A percentile compares a stretch with the other conserved stretches of the same genome.
These are phyloP conservation scores for Tetheella fluctuosa DNA, from an alignment of 2,888 invertebrate genomes.

Conservation along the genomic window DNA sequence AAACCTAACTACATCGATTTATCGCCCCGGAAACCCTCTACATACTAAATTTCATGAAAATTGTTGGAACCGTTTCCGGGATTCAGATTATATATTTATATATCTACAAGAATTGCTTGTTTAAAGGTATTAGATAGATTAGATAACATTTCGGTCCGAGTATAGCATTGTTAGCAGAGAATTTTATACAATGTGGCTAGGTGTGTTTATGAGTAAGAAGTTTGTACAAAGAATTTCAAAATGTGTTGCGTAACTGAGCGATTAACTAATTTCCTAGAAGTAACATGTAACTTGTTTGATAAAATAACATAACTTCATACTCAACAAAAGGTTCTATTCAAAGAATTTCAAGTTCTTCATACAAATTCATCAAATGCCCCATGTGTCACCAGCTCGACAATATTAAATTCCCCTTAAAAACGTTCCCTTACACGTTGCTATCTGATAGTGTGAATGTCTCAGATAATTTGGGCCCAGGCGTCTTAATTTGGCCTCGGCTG, in stretches of 20 bases:
- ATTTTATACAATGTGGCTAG: background rate
- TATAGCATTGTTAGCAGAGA: background rate
- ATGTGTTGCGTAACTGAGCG: too few species aligned
- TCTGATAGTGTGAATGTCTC: slow-evolving; percentile 23
- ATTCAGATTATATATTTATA: too few species aligned
- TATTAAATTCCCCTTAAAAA: slow-evolving; percentile 25
- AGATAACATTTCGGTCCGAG: too few species aligned
- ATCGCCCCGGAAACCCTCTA: too few species aligned
- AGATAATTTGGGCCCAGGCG: slow-evolving; percentile 30
- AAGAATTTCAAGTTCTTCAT: background rate
- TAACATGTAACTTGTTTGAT: background rate
- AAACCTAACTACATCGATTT: too few species aligned
- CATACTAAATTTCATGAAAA: too few species aligned
- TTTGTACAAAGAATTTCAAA: too few species aligned
- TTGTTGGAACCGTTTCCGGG: too few species aligned
- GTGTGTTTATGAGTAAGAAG: background rate
- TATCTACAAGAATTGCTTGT: too few species aligned
- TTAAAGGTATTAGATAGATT: too few species aligned
- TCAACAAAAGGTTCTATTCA: background rate
- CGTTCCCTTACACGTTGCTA: slow-evolving; percentile 17
- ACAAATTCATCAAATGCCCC: slow-evolving; percentile 23
- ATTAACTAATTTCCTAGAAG: background rate
- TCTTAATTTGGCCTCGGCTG: slow-evolving; percentile 44
- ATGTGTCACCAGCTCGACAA: slow-evolving; percentile 23
- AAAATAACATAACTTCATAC: background rate